These are phyloP conservation scores for Leiothrix lutea DNA, from an alignment of 2,113 vertebrate species.

Conservation along the genomic window DNA sequence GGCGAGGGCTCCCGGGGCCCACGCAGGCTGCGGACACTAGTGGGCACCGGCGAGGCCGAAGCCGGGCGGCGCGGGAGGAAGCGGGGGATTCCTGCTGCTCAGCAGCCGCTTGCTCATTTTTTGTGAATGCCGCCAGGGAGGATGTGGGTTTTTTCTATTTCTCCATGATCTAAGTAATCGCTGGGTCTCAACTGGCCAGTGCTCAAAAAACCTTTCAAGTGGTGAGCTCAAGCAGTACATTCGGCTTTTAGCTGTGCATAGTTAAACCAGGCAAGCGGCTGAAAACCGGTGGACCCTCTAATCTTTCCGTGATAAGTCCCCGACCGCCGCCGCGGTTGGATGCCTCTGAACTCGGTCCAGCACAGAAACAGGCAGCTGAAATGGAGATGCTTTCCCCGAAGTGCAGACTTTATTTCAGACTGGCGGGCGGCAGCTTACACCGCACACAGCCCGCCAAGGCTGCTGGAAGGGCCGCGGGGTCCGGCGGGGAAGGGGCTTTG, in stretches of 20 bases:
- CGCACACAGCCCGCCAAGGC: background rate
- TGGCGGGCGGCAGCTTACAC: background rate
- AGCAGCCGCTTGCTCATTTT: background rate
- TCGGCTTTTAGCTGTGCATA: background rate
- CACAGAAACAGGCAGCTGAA: background rate
- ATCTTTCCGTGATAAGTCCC: background rate
- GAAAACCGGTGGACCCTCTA: background rate
- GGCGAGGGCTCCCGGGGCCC: too few species aligned
- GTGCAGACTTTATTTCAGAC: background rate
- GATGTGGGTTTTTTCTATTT: conserved; percentile 54
- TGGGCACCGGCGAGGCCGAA: background rate
- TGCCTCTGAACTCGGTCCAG: background rate
- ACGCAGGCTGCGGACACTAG: background rate
- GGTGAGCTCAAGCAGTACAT: background rate
- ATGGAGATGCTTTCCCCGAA: background rate
- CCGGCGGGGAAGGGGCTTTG: background rate
- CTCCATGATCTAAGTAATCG: conserved; percentile 37
- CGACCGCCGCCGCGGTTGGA: background rate
- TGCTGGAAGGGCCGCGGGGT: background rate
- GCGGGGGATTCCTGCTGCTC: background rate
- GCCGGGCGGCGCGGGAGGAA: background rate
- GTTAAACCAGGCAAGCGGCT: background rate
- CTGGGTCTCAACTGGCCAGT: background rate
- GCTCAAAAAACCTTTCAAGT: background rate
- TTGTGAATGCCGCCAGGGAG: conserved; percentile 12